Base-by-base conservation (phyloP, 1,140 invertebrate species). In the Oreohelix idahoensis region DNA sequence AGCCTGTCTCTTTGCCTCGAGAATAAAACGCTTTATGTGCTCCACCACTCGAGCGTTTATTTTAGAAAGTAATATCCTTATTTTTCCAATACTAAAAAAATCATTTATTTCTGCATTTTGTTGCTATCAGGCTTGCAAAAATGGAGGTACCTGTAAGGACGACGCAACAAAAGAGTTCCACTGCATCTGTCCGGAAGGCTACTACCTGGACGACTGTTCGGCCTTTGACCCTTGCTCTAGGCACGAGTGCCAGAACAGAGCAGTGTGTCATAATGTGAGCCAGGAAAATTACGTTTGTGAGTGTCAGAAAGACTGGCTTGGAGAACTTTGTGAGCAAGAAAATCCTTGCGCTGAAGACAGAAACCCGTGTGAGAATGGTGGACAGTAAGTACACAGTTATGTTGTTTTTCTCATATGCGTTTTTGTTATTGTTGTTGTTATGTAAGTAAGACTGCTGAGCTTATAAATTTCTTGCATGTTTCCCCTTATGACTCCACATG, bases 331-430 rank as follows among this genome's bases (percentile, higher is more conserved):
- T 77, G 49, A 49, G 49, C 1, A 42, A 11, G 23, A 32, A 36
- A 51, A 29, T 36, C 49, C 73, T 2, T 83, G 73, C 32, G 29
- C 35, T 29, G 0, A 26, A 13, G 73, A 66, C 0, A 49, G 32
- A 8, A 71, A 71, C n/a, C 63, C 79, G 1, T 70, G 69, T 35
- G 11, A 23, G 66, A 71, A 42, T 81, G 15, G 45, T 23, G 36
- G 63, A 29, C 66, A 51, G 79, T 81, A 39, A 69, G 63, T 58
- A 58, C 20, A 58, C n/a, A n/a, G n/a, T n/a, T n/a, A n/a, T n/a
- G n/a, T n/a, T n/a, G n/a, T n/a, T n/a, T n/a, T n/a, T n/a, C n/a
- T n/a, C n/a, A n/a, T n/a, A n/a, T n/a, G n/a, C n/a, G n/a, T n/a
- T n/a, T n/a, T n/a, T n/a, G n/a, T n/a, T n/a, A n/a, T n/a, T n/a